Evolutionary conservation across 1,140 invertebrate genomes (phyloP).

Genomic region (Dendrolimus punctatus): DNA sequence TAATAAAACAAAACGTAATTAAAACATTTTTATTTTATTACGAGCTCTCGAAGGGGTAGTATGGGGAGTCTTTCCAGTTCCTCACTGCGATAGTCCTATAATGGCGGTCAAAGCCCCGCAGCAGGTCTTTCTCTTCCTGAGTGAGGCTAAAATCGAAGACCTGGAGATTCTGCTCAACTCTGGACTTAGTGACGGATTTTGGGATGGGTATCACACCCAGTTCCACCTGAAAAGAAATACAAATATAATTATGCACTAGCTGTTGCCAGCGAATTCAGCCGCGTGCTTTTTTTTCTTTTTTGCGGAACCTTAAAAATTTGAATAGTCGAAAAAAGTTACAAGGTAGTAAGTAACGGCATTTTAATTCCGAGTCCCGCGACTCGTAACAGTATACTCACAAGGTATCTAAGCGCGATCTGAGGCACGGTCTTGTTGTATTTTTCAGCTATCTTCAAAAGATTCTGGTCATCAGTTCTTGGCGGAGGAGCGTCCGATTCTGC

Average conservation of each 20-base stretch:
- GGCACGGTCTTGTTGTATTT: constrained; percentile 82
- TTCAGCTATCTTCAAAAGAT: constrained; percentile 75
- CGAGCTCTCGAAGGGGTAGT: constrained; percentile 9
- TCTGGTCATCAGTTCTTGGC: constrained; percentile 74
- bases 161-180: constrained; percentile 83
- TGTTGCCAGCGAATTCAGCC: not conserved
- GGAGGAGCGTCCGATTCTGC: constrained; percentile 72
- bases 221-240: constrained; percentile 73
- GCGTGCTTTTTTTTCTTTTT: not conserved
- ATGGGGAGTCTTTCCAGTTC: constrained; percentile 2
- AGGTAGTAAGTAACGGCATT: no score
- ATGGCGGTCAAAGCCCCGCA: constrained; percentile 1
- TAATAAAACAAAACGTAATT: not conserved
- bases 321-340: no score
- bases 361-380: no score
- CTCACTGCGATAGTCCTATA: constrained; percentile 2
- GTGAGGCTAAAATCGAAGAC: constrained; percentile 84
- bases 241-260: not conserved
- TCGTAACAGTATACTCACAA: no score
- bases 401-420: constrained; percentile 75
- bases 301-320: no score
- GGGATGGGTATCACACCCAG: constrained; percentile 84
- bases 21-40: not conserved
- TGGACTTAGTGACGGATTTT: constrained; percentile 83
- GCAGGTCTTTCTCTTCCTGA: constrained; percentile 71